Base-by-base conservation (phyloP, 2,113 vertebrate species). In the Pterocles burchelli region DNA sequence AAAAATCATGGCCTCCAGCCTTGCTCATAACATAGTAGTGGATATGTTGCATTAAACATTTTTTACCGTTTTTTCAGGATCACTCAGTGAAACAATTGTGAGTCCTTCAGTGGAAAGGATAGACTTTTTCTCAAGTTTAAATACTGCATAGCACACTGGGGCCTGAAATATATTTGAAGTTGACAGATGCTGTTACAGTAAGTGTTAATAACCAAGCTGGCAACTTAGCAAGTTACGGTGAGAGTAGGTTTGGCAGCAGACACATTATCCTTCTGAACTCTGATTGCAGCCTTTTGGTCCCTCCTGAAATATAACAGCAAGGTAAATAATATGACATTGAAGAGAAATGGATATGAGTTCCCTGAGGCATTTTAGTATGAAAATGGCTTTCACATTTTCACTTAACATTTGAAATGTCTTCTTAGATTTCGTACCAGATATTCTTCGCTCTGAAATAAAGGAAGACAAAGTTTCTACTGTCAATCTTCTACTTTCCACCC, bases 391-490 rank as follows among this genome's bases (percentile, higher is more conserved):
- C 41, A 26, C 15, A 3, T 89, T 81, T 87, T 82, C 43, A 68
- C 34, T 61, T 97, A 93, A 96, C 29, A 3, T 95, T 90, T 95
- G 48, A 52, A 94, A 94, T 96, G 83, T 84, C 20, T 41, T 97
- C 95, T 94, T 97, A 99, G 99, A 99, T 95, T 98, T 99, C 91
- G 97, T 99, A 73, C 98, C 98, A 57, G 98, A 97, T 96, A 99
- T 99, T 95, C 94, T 99, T 93, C 97, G 94, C 52, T 98, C 98
- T 8, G 99, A 98, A 59, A 78, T 99, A 91, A 99, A 98, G 97
- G 99, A 99, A 96, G 99, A 99, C 87, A 97, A 97, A 92, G 96
- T 99, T 94, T 99, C 99, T 59, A 98, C 98, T 3, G 90, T 99
- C 96, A 99, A 92, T 94, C 98, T 99, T 76, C 96, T 99, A 38